Base-by-base conservation (phyloP, 2,888 invertebrate genomes). In the Clanis bilineata region DNA sequence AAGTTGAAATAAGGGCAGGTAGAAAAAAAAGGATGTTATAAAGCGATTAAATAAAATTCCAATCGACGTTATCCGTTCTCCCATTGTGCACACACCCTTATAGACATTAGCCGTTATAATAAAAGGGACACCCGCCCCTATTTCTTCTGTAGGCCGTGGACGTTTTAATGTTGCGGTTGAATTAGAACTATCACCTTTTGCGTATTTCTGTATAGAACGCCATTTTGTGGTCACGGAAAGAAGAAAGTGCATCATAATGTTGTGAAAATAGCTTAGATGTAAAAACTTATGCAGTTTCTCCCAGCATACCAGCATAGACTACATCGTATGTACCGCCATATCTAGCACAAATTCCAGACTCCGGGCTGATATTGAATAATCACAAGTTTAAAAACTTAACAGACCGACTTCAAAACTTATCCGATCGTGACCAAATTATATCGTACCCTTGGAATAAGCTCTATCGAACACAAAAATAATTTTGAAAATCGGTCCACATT, bases 41-140 rank as follows among this genome's bases (percentile, higher is more conserved):
- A n/a, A n/a, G n/a, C n/a, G n/a, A n/a, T 32, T 6, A 36, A 10
- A 7, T 32, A 7, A 32, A 9, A 6, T 6, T 32, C 9, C 3
- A 12, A 10, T 36, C 51, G 2, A 28, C 18, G 18, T 38, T 22
- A 41, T 56, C 15, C 32, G 22, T 36, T 25, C 45, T 59, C 59
- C 18, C 59, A 18, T 36, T 59, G 36, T 56, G 71, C 4, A n/a
- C 45, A 39, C 12, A 12, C 7, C 56, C 7, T 45, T 79, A 77
- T 75, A 72, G 76, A 79, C 84, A 87, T 86, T 85, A 83, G 79
- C 83, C 71, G 81, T 77, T 80, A 80, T 82, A 78, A 73, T 79
- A 76, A 76, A 83, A 79, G 80, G 83, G 80, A 80, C 78, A 73
- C 51, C 69, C 64, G 65, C 74, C 73, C 71, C 65, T 70, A 67